Conservation (phyloP, 2,797 vertebrate species). For the Eulemur rubriventer region DNA sequence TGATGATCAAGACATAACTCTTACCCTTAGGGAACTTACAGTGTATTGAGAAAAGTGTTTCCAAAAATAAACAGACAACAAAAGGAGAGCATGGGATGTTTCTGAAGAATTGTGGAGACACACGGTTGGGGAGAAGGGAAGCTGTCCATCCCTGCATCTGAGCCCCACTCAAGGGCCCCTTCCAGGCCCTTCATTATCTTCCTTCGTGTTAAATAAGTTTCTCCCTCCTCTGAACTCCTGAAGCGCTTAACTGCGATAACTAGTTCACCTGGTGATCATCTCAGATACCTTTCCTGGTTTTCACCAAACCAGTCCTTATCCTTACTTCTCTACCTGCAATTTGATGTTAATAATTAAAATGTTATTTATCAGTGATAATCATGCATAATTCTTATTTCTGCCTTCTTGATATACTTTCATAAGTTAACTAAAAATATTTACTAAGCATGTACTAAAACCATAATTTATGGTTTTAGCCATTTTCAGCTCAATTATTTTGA, state of each 20-base stretch:
- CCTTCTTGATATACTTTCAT: not conserved
- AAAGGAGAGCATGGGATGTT: not conserved
- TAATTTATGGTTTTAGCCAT: not conserved
- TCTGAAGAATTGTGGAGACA: not conserved
- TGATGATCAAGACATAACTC: not conserved
- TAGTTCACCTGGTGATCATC: not conserved
- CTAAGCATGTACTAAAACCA: not conserved
- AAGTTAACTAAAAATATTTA: constrained; percentile 46
- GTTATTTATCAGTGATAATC: not conserved
- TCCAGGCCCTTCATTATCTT: not conserved
- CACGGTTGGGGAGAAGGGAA: not conserved
- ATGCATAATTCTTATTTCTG: not conserved
- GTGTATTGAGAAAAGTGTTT: not conserved
- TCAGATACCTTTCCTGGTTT: not conserved
- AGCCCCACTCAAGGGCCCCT: not conserved
- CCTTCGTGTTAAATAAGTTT: not conserved
- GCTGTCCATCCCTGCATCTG: not conserved
- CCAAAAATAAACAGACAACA: not conserved
- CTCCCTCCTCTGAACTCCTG: not conserved
- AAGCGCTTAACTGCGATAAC: not conserved
- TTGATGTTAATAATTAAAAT: constrained; percentile 33
- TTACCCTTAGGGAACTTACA: not conserved
- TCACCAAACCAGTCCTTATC: not conserved
- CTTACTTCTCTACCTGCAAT: not conserved
- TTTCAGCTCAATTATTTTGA: not conserved